Base-by-base conservation (phyloP, 2,888 invertebrate species). In the Ectropis crepuscularia region DNA sequence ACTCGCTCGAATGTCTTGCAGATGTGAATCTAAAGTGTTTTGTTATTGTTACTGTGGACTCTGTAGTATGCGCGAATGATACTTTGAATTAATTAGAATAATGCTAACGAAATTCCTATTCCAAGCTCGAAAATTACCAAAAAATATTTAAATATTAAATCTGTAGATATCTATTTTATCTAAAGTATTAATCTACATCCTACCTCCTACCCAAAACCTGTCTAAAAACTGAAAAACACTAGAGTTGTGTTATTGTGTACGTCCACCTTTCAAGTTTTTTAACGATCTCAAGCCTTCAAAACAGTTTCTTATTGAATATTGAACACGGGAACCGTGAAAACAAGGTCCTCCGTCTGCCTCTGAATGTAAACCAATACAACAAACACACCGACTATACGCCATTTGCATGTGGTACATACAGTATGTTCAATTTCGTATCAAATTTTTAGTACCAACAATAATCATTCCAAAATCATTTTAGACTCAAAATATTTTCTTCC, bases 331-430 rank as follows among this genome's bases (percentile, higher is more conserved):
- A 72, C 78, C 79, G 70, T 81, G 78, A 79, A 77, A 75, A 80
- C 75, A 77, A 78, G 79, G 80, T 75, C 75, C 74, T 55, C 65
- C 73, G 61, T 67, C 74, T 74, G 71, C 69, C 61, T 49, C 70
- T 71, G 66, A 77, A 78, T 73, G 74, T 76, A 70, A 77, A 70
- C 72, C 60, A 68, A 74, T 69, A 72, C 72, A 73, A 75, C 77
- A 81, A 79, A 79, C 74, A 74, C 63, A 71, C 77, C 78, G 76
- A 75, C 74, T 36, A 10, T 28, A 45, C 59, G 8, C 1, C 50
- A 61, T 68, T 74, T 79, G 78, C 74, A 83, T 86, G 81, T 73
- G 70, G 83, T 85, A 80, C 70, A 60, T 51, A 60, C 57, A 64
- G 51, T 41, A 8, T 57, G 63, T 51, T 6, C 41, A 5, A 36